Percentiles rank a stretch among this genome's conserved stretches.
These are phyloP conservation scores for Balanococcus diminutus DNA, from an alignment of 2,888 invertebrate genomes.

Conservation along the genomic window DNA sequence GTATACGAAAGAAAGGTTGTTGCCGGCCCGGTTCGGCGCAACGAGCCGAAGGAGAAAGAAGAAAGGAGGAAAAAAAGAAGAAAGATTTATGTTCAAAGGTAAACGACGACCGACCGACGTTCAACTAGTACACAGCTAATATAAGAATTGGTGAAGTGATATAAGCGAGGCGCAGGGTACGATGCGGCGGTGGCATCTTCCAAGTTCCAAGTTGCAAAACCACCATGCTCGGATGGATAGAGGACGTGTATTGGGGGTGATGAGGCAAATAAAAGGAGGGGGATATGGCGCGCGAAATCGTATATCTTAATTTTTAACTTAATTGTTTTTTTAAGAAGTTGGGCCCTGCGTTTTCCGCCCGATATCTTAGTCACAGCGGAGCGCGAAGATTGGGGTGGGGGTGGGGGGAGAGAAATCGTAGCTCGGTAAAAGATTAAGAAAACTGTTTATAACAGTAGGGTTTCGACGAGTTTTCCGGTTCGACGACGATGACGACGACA, in stretches of 20 bases:
- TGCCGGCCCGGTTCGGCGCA: neutral
- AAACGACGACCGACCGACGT: slow-evolving; percentile 26
- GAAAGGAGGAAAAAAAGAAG: neutral
- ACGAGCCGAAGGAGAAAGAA: neutral
- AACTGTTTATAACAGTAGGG: slow-evolving; percentile 29
- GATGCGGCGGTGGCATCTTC: neutral
- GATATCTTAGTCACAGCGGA: neutral
- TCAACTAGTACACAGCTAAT: neutral
- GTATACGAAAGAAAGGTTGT: neutral
- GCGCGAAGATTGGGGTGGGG: neutral
- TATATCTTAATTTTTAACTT: slow-evolving; percentile 42
- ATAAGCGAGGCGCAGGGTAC: neutral
- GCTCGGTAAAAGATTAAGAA: slow-evolving; percentile 33
- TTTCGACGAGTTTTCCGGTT: slow-evolving; percentile 38
- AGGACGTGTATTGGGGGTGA: neutral
- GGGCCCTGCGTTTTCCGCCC: too few relatives aligned
- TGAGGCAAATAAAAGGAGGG: neutral
- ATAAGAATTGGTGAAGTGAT: slow-evolving; percentile 34
- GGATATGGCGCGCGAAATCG: slow-evolving; percentile 34
- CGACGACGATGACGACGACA: neutral
- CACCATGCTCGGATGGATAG: neutral
- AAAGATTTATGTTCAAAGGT: slow-evolving; percentile 38
- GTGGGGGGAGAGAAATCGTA: neutral
- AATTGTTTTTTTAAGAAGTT: slow-evolving; percentile 38
- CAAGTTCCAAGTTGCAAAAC: too few relatives aligned